Base-by-base conservation (phyloP, 2,797 vertebrate genomes). In the Acestrorhynchus altus region DNA sequence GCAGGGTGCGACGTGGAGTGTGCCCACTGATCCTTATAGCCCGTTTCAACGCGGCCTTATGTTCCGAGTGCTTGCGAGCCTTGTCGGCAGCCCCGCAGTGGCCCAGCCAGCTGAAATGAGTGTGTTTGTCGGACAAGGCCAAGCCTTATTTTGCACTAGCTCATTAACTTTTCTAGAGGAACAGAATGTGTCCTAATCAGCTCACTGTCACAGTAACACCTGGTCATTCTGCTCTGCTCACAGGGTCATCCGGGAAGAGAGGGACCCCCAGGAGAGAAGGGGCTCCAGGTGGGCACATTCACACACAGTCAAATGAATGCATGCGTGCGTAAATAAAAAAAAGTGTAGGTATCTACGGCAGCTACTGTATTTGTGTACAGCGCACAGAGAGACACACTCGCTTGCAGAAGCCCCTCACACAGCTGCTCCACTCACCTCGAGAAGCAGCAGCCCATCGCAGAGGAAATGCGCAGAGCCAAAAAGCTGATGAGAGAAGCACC, bases 241-340 rank as follows among this genome's bases (percentile, higher is more conserved):
- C 86, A 98, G 97, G 96, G 96, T 85, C 96, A 98, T 84, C 96
- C 96, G 13, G 96, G 97, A 81, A 94, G 94, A 85, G 97, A 98
- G 78, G 96, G 97, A 5, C 94, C 94, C 47, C 57, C 94, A 0
- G 97, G 97, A 79, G 96, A 98, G 76, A 98, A 98, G 83, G 97
- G 97, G 28, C 83, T 89, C 13, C 93, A 93, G 91, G 97, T 98
- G 88, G 88, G 95, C 93, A 75, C 80, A 69, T 75, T 60, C 65
- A 78, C 18, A 66, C 42, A 61, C 28, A 12, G 8, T 26, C 20
- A 44, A 39, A 11, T 8, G 10, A 24, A 76, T 35, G 31, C 81
- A 72, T 75, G 70, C 13, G 65, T 10, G 26, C 35, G 28, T 10
- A 61, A 24, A 44, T 13, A 10, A 35, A 35, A 35, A 35, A n/a